These are phyloP conservation scores for Montipora capitata DNA, from an alignment of 92 coral and sea anemone species.

Conservation along the genomic window DNA sequence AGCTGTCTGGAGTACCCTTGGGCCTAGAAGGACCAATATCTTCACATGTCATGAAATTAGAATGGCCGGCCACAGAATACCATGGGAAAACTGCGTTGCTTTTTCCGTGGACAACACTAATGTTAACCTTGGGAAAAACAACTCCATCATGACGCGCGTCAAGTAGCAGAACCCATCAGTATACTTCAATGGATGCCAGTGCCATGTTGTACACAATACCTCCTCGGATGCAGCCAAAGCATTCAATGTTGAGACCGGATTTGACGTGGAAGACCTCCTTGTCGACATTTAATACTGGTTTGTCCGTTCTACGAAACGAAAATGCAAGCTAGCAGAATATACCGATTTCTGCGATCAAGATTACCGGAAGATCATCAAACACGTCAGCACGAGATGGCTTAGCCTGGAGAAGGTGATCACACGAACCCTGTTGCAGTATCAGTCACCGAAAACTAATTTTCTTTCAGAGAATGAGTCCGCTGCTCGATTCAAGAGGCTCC, in stretches of 20 bases:
- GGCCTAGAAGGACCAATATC: constrained; percentile 41
- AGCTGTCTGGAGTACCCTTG: constrained; percentile 71
- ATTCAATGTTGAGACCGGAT: constrained; percentile 26
- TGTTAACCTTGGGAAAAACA: constrained; percentile 67
- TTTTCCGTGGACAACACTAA: constrained; percentile 74
- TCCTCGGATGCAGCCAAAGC: constrained; percentile 67
- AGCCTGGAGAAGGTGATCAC: constrained; percentile 70
- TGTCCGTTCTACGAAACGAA: constrained; percentile 47
- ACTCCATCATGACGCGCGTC: constrained; percentile 66
- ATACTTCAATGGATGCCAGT: constrained; percentile 80
- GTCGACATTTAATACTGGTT: constrained; percentile 22
- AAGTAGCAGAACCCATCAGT: constrained; percentile 56
- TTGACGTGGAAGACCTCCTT: constrained; percentile 38
- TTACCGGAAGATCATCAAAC: constrained; percentile 70
- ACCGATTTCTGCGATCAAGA: constrained; percentile 78
- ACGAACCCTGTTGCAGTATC: constrained; percentile 62
- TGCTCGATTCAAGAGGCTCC: constrained; percentile 64
- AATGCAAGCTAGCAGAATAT: constrained; percentile 66
- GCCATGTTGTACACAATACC: constrained; percentile 80
- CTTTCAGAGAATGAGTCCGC: constrained; percentile 51
- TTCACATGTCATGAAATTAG: constrained; percentile 7
- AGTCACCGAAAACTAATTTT: constrained; percentile 66
- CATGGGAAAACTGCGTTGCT: constrained; percentile 79
- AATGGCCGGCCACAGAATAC: constrained; percentile 35
- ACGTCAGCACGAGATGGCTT: constrained; percentile 78